Evolutionary conservation across 2,888 invertebrate genomes (phyloP), one percentile per base, ranked within the genome.

Genomic region (Piscicola geometra): DNA sequence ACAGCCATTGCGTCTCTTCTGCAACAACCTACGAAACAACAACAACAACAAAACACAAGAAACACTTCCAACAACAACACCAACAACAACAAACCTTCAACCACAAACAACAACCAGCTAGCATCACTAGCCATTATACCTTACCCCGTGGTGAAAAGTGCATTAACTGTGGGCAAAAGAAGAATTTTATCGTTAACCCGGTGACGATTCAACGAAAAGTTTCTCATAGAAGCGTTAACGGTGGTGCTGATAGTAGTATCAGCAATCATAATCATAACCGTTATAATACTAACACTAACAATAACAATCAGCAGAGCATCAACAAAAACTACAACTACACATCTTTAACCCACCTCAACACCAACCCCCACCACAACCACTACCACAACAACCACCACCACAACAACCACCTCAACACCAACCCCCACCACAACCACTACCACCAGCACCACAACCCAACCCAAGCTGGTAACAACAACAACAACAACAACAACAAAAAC

Each of bases 351-450:
- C 25, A 15, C 25, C 25, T 56, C 60, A 56, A 15, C 25, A 56
- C 5, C 60, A 56, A 15, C n/a, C 60, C 9, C 5, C 25, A 56
- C 5, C 60, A 56, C 5, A 9, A 56, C 9, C 5, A 25, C 5
- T 3, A 25, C 25, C 60, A 18, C 5, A 15, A 56, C 60, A 56
- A 56, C 41, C 41, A 56, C 60, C 9, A 56, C 60, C 3, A 18
- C 25, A 3, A 25, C 60, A 25, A 9, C 60, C n/a, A 56, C n/a
- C 60, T 56, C n/a, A 56, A 56, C 60, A 56, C 60, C 25, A 56
- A 56, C 60, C 60, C 60, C n/a, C 60, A 56, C 60, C 60, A 56
- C 25, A 56, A 56, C 60, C 21, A 56, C 25, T 5, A 25, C n/a
- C 21, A 25, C n/a, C 9, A 56, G 15, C 5, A 56, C 60, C 9